Conservation (phyloP, 2,888 invertebrate species). For the Lomographa bimaculata region DNA sequence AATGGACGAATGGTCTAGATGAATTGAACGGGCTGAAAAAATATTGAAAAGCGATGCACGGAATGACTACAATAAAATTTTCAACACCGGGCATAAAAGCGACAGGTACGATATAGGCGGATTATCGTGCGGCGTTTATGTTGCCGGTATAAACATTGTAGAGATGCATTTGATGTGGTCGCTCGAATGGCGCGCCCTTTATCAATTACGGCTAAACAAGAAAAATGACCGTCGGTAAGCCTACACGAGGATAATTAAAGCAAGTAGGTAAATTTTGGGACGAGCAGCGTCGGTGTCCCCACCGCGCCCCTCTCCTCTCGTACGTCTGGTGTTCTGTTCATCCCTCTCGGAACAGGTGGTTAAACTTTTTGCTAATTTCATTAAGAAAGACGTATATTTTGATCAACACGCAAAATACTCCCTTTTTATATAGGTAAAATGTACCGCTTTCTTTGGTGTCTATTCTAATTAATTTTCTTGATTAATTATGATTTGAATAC, state of each 20-base stretch:
- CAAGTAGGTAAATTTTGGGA: slow-evolving; percentile 74
- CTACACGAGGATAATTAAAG: slow-evolving; percentile 78
- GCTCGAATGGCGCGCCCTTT: slow-evolving; percentile 59
- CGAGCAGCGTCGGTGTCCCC: slow-evolving; percentile 53
- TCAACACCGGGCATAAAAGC: slow-evolving; percentile 17
- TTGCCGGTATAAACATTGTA: slow-evolving; percentile 38
- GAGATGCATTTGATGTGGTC: slow-evolving; percentile 52
- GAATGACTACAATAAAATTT: slow-evolving; percentile 21
- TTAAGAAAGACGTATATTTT: slow-evolving; percentile 67
- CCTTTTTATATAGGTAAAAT: slow-evolving; percentile 46
- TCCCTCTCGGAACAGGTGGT: slow-evolving; percentile 65
- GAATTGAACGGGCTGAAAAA: slow-evolving; percentile 27
- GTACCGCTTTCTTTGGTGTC: slow-evolving; percentile 42
- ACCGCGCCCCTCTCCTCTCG: slow-evolving; percentile 33
- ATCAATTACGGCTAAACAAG: slow-evolving; percentile 81
- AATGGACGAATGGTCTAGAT: slow-evolving; percentile 23
- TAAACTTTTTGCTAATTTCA: slow-evolving; percentile 71
- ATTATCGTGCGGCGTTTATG: slow-evolving; percentile 19
- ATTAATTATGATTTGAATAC: slow-evolving; percentile 47
- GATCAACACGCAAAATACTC: slow-evolving; percentile 54
- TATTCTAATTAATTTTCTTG: slow-evolving; percentile 29
- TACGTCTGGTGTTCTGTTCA: slow-evolving; percentile 34
- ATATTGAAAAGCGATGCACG: slow-evolving; percentile 36
- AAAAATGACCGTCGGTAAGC: slow-evolving; percentile 76
- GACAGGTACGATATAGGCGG: slow-evolving; percentile 16